These are phyloP conservation scores for Grus americana DNA, from an alignment of 2,113 vertebrate species.

Conservation along the genomic window DNA sequence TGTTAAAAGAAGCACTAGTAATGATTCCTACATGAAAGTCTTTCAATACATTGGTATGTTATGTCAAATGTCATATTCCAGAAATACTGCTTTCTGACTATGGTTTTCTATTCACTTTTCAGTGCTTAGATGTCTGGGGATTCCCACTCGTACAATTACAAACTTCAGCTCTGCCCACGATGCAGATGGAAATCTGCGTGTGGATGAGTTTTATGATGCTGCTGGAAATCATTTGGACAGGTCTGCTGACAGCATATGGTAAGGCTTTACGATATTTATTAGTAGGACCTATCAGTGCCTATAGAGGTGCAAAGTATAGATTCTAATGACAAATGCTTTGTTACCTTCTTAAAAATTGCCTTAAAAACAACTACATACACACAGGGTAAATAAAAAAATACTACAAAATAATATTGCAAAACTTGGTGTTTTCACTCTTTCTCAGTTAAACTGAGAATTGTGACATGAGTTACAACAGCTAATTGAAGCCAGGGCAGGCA, in stretches of 20 bases:
- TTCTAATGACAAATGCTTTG: neutral
- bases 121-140: constrained; percentile 76
- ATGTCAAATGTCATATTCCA: neutral
- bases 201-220: constrained; percentile 75
- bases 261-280: neutral
- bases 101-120: neutral
- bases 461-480: neutral
- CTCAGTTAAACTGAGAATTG: neutral
- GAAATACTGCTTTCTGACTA: neutral
- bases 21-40: neutral
- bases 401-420: neutral
- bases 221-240: constrained; percentile 65
- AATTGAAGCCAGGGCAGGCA: neutral
- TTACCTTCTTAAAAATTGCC: neutral
- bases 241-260: constrained; percentile 77
- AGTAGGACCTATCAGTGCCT: neutral
- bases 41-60: neutral
- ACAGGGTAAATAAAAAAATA: neutral
- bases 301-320: neutral
- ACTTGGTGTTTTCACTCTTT: neutral
- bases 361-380: neutral
- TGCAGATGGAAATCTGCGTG: constrained; percentile 73
- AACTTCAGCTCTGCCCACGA: constrained; percentile 84
- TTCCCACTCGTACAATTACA: constrained; percentile 77
- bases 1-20: neutral